phyloP scores from a whole-genome alignment of 2,113 vertebrate genomes.

The Mormoops blainvillei region DNA sequence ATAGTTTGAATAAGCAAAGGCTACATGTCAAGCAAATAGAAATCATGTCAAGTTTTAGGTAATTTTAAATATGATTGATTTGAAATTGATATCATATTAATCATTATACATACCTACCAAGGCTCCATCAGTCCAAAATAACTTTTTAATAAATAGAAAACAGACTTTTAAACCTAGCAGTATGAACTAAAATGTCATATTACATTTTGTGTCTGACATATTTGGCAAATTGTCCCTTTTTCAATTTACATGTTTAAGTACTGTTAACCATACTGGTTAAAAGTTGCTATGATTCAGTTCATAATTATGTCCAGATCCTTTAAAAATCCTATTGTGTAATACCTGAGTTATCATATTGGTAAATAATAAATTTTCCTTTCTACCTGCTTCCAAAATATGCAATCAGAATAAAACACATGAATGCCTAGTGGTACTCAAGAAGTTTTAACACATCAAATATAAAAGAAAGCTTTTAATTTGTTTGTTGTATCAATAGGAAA shows the following conservation, averaged over 20 bases:
- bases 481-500: slow-evolving; percentile 41
- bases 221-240: neutral
- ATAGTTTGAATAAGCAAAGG: neutral
- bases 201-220: neutral
- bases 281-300: neutral
- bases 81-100: neutral
- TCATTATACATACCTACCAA: neutral
- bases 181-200: neutral
- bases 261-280: neutral
- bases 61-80: neutral
- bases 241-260: neutral
- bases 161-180: neutral
- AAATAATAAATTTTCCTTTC: slow-evolving; percentile 51
- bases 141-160: neutral
- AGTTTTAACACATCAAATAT: neutral
- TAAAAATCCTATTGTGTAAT: slow-evolving; percentile 65
- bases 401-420: slow-evolving; percentile 47
- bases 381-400: slow-evolving; percentile 26
- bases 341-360: slow-evolving; percentile 52
- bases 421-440: neutral
- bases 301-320: neutral
- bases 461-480: neutral
- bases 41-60: neutral
- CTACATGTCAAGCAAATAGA: neutral
- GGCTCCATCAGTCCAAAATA: neutral